These are phyloP conservation scores for Siniperca scherzeri DNA, from an alignment of 2,797 vertebrate species.

Conservation along the genomic window DNA sequence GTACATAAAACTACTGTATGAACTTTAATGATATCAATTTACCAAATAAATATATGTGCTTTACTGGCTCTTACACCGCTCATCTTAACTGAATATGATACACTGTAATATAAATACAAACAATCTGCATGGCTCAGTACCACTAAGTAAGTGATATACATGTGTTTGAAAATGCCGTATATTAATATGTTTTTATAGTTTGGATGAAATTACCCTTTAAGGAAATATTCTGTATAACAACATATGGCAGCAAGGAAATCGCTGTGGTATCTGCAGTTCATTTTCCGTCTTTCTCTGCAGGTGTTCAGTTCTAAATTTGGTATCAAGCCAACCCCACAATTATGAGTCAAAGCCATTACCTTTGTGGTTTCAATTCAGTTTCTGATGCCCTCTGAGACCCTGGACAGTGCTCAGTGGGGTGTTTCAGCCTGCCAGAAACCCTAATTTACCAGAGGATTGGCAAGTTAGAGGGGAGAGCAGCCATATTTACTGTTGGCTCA, in stretches of 20 bases:
- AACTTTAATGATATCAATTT: background rate
- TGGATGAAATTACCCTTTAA: background rate
- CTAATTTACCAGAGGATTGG: slow-evolving; percentile 72
- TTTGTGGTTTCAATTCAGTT: slow-evolving; percentile 67
- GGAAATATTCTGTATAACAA: background rate
- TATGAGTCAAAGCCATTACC: slow-evolving; percentile 66
- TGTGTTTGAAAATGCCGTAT: background rate
- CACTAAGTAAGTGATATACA: background rate
- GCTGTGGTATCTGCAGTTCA: slow-evolving; percentile 18
- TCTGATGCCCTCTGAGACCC: slow-evolving; percentile 68
- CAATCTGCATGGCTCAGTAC: background rate
- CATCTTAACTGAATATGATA: background rate
- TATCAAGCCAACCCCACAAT: slow-evolving; percentile 38
- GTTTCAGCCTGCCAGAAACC: slow-evolving; percentile 54
- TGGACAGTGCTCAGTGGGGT: slow-evolving; percentile 56
- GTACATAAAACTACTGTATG: background rate
- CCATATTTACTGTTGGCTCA: slow-evolving; percentile 56
- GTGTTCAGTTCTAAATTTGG: slow-evolving; percentile 14
- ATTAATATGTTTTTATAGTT: background rate
- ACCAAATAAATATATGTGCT: background rate
- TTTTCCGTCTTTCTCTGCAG: slow-evolving; percentile 23
- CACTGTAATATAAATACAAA: background rate
- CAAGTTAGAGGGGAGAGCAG: slow-evolving; percentile 53
- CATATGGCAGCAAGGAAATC: background rate
- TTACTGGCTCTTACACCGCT: background rate